Evolutionary conservation across 2,888 invertebrate genomes (phyloP), one percentile per base, ranked within the genome.

Genomic region (Drosophila kanekoi): DNA sequence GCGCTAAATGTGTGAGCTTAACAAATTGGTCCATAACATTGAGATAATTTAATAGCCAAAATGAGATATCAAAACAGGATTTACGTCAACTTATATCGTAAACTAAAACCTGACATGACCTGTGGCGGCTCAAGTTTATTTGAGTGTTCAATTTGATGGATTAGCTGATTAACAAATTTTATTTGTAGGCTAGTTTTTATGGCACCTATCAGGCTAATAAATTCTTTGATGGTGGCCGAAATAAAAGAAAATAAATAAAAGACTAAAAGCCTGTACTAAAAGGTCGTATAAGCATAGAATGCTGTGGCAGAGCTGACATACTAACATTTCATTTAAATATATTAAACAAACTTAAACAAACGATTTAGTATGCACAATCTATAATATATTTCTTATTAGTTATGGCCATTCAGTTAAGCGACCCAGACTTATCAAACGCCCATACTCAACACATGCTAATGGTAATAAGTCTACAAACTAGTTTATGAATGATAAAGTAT

Each of bases 21-120:
- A 80, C 83, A 85, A 85, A 87, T 85, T 86, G 80, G 66, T 10
- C 65, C 70, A 79, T 77, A 78, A 80, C 67, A 82, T 66, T 77
- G 76, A 75, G 64, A 51, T 82, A 63, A 73, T 73, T 66, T 64
- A 72, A 75, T 74, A 53, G 49, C 49, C 48, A 8, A 43, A 70
- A 58, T 66, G 23, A 78, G 65, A 74, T 66, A 63, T 66, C n/a
- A 56, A 67, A 81, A 78, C 76, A 66, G 70, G 70, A 81, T 76
- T 76, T 63, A 18, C 48, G 66, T 56, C 33, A 20, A 37, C 23
- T 43, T 40, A 16, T 32, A 48, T 58, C 51, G 38, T 16, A 14
- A 56, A 58, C 48, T 32, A 37, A 11, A 57, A 18, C 23, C 14
- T 33, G 32, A 40, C 23, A 48, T 45, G 43, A 20, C 41, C 49